Evolutionary conservation across 2,888 invertebrate species (phyloP), one percentile per base, ranked within the genome.

Genomic region (Alsophila aescularia): DNA sequence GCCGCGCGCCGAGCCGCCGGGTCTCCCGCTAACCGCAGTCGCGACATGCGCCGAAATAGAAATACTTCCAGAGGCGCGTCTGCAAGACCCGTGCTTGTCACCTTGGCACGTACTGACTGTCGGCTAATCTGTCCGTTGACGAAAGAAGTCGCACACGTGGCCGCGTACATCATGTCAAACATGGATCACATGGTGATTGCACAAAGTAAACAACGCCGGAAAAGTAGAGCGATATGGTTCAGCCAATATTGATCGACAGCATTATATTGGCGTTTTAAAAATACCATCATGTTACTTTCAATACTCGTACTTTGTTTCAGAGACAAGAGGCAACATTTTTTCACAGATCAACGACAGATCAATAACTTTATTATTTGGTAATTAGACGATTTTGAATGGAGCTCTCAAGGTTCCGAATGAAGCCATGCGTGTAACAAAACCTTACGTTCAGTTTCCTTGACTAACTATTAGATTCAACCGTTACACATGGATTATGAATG

Each of bases 11-110:
- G 70, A 72, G 79, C 77, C 78, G 63, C 60, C 67, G 72, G 67
- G 79, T 76, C 81, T 75, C 63, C 64, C 65, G 63, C 70, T 70
- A 66, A 72, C 65, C 64, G 58, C 60, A 58, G 66, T 57, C 75
- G 77, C 79, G 79, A 81, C 85, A 78, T 75, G 75, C 65, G 81
- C 88, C 84, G 76, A 90, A 90, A 89, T 90, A 89, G 89, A 90
- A 83, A 77, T 44, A 56, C 45, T 50, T 37, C 55, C 55, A 51
- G 50, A 75, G 67, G 48, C 67, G 68, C 69, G 74, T 68, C 70
- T 68, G 68, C 69, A 66, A 70, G 64, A 70, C 40, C 43, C 35
- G 35, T 41, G 51, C 50, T 50, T 56, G 50, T 51, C 55, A 45
- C 55, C 55, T 56, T 56, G 50, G 24, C 41, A 12, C 39, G 16